Evolutionary conservation across 2,888 invertebrate genomes (phyloP), one percentile per base, ranked within the genome.

Genomic region (Seira musarum): DNA sequence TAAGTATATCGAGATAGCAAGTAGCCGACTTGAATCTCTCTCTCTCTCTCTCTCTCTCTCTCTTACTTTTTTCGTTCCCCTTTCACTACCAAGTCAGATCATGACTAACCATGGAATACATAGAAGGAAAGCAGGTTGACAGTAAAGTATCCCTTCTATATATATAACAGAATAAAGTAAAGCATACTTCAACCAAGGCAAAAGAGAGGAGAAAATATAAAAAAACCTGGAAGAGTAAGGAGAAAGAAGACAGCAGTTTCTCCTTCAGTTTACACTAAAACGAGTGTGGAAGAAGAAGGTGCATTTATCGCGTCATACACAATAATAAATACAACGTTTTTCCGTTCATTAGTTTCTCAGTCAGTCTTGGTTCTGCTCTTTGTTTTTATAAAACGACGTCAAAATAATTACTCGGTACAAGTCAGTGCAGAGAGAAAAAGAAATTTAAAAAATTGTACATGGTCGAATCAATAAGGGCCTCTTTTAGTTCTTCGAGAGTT

Each of bases 101-200:
- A 61, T 40, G 40, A 40, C 22, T 10, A 63, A 63, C 21, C 21
- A 22, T 21, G 22, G 21, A 63, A 63, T 63, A 63, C 63, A 22
- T 8, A 13, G 22, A 67, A 66, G 17, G 24, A 77, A 66, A 53
- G 63, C 75, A 75, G 78, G 78, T 78, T 78, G 78, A 78, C 78
- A 78, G 78, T 30, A 77, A 6, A 40, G 40, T 40, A 40, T 40
- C 40, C 40, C 13, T 40, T 13, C 40, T 40, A 40, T 13, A 40
- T 40, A 40, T 6, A 40, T n/a, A n/a, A n/a, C n/a, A n/a, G n/a
- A n/a, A n/a, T n/a, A n/a, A n/a, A n/a, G n/a, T n/a, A n/a, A n/a
- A n/a, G n/a, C n/a, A n/a, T n/a, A n/a, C n/a, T n/a, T n/a, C n/a
- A n/a, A 40, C 6, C 40, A 13, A 40, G 40, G 40, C 40, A 8